Conservation (phyloP, 1,140 invertebrate species). For the Lamellibrachia luymesi region DNA sequence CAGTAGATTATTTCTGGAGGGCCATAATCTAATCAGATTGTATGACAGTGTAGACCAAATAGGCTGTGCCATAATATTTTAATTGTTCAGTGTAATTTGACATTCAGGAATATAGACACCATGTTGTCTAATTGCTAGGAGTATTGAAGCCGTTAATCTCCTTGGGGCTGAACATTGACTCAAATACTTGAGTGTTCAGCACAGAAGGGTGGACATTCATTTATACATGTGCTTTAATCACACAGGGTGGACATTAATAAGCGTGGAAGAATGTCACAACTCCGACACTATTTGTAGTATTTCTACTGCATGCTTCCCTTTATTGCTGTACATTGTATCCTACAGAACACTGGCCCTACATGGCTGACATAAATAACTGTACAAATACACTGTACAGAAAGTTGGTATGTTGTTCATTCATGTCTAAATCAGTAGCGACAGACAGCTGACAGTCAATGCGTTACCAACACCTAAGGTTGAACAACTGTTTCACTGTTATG, state of each 20-base stretch:
- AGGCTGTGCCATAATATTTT: neutral
- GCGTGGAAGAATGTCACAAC: neutral
- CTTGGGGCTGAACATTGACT: no score
- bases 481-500: neutral
- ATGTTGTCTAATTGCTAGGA: no score
- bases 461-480: neutral
- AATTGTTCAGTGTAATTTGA: neutral
- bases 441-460: neutral
- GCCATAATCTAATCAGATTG: neutral
- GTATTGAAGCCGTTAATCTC: no score
- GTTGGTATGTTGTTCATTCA: neutral
- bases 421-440: neutral
- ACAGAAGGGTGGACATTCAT: neutral
- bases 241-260: neutral
- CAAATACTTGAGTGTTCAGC: no score
- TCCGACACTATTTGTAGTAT: neutral
- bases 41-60: neutral
- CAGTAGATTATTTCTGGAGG: no score
- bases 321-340: neutral
- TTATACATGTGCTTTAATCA: neutral
- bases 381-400: conserved; percentile 1
- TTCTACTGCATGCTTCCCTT: neutral
- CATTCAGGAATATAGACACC: neutral
- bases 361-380: neutral
- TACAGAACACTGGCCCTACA: neutral